These are phyloP conservation scores for Coenobita brevimanus DNA, from an alignment of 1,140 invertebrate genomes.

Conservation along the genomic window DNA sequence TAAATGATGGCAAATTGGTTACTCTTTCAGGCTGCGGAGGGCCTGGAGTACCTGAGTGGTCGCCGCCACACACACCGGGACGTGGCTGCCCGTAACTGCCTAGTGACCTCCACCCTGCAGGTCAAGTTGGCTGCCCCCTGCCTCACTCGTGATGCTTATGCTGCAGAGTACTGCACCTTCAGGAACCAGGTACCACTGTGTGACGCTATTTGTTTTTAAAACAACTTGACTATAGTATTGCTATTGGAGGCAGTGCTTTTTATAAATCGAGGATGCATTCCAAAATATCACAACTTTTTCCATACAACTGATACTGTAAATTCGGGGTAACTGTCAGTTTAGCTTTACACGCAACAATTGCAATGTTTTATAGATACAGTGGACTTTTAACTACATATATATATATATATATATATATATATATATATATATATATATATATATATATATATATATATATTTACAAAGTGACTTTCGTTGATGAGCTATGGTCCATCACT, in stretches of 20 bases:
- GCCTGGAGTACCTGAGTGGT: conserved; percentile 49
- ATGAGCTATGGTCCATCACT: no score
- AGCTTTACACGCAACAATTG: no score
- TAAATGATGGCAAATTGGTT: no score
- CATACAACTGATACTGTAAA: no score
- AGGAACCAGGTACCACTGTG: conserved; percentile 48
- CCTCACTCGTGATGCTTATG: conserved; percentile 88
- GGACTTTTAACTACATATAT: not conserved
- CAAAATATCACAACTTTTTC: no score
- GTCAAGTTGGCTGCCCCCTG: conserved; percentile 89
- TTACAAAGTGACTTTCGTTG: not conserved
- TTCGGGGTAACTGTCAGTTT: no score
- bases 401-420: not conserved
- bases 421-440: not conserved
- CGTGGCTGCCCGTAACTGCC: conserved; percentile 93
- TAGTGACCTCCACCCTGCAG: conserved; percentile 86
- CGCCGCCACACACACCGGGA: conserved; percentile 83
- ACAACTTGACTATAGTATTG: no score
- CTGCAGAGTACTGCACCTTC: conserved; percentile 83
- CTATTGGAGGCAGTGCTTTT: no score
- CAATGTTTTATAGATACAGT: not conserved
- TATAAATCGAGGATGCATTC: no score
- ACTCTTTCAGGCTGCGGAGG: conserved; percentile 33
- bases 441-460: not conserved
- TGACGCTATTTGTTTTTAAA: no score